Percentiles rank a stretch among this genome's conserved stretches.
phyloP scores from a whole-genome alignment of 2,797 vertebrate species.

The Mormyrops boulengeri region DNA sequence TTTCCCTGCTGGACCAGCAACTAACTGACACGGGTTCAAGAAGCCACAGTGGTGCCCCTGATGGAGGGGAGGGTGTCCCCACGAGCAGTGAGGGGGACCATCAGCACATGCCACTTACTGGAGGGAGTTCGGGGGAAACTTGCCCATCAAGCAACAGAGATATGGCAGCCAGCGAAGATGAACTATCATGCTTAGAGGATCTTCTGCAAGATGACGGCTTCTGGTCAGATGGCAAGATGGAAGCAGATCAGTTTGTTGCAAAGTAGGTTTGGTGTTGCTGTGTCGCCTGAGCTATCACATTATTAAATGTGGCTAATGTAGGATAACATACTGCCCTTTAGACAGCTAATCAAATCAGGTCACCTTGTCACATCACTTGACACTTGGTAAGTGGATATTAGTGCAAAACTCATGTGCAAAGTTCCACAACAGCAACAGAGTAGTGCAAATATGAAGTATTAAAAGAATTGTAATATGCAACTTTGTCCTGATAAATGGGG shows the following conservation, averaged over 20 bases:
- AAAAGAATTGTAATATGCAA: not conserved
- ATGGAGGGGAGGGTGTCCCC: not conserved
- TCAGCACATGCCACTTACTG: not conserved
- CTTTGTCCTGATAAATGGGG: not conserved
- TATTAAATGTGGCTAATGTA: not conserved
- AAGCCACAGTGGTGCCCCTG: not conserved
- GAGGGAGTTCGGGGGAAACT: not conserved
- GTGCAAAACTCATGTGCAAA: not conserved
- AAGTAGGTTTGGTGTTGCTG: constrained; percentile 26
- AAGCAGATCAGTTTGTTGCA: constrained; percentile 19
- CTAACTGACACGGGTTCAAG: not conserved
- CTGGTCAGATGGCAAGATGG: constrained; percentile 65
- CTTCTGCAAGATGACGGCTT: constrained; percentile 46
- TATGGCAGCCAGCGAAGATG: not conserved
- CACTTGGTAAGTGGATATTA: not conserved
- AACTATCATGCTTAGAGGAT: not conserved
- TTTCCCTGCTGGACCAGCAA: constrained; percentile 41
- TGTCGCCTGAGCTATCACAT: not conserved
- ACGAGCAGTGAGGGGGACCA: not conserved
- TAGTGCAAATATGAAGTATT: not conserved
- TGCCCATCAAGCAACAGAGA: not conserved
- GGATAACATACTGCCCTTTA: not conserved
- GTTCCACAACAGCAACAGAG: not conserved
- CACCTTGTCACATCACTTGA: not conserved
- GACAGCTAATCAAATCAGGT: not conserved